A percentile compares a stretch with the other conserved stretches of the same genome.
These are phyloP conservation scores for Eulithis testata DNA, from an alignment of 2,888 invertebrate species.

Conservation along the genomic window DNA sequence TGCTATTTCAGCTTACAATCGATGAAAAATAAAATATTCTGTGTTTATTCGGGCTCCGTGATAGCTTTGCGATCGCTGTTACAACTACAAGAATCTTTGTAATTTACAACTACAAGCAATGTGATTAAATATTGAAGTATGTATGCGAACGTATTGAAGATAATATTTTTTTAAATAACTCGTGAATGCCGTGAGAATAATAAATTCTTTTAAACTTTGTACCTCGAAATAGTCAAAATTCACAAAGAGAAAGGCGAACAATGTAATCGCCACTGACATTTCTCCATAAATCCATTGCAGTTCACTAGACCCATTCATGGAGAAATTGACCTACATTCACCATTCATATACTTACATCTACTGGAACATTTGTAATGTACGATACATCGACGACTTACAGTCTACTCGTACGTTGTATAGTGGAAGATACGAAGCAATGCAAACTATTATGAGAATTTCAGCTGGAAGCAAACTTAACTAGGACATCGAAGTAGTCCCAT, in stretches of 20 bases:
- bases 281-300: conserved; percentile 43
- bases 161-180: too few relatives aligned
- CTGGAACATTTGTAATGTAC: conserved; percentile 25
- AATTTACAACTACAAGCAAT: too few relatives aligned
- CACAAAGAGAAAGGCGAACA: conserved; percentile 3
- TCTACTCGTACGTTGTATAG: conserved; percentile 9
- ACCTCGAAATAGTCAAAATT: background rate
- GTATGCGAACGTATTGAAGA: too few relatives aligned
- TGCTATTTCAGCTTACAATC: conserved; percentile 27
- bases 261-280: conserved; percentile 5
- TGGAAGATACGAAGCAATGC: conserved; percentile 16
- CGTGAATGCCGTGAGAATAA: too few relatives aligned
- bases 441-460: too few relatives aligned
- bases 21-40: conserved; percentile 8
- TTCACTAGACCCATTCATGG: conserved; percentile 51
- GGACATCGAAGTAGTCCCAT: conserved; percentile 51
- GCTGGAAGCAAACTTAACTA: conserved; percentile 42
- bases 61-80: background rate
- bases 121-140: too few relatives aligned
- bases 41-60: background rate
- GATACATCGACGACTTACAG: conserved; percentile 1
- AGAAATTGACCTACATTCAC: conserved; percentile 55
- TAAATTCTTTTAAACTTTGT: too few relatives aligned
- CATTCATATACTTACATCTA: conserved; percentile 38
- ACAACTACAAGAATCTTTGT: too few relatives aligned